Percentiles rank a stretch among this genome's conserved stretches.
These are phyloP conservation scores for Netelia virgata DNA, from an alignment of 2,888 invertebrate species.

Conservation along the genomic window DNA sequence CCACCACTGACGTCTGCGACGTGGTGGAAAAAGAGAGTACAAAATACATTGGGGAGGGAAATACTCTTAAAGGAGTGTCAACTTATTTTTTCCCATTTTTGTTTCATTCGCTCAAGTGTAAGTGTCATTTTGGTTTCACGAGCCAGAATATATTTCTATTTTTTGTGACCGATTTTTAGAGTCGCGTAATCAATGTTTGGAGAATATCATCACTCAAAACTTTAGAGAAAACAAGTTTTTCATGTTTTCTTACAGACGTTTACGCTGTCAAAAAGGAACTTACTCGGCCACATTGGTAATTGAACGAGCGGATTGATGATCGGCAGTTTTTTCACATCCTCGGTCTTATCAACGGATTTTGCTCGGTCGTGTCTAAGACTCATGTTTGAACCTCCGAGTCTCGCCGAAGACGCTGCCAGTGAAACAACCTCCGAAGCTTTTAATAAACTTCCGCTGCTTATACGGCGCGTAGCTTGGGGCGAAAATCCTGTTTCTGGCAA, in stretches of 20 bases:
- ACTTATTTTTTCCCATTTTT: no score
- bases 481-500: slow-evolving; percentile 88
- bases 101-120: no score
- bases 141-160: no score
- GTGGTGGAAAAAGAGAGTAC: neutral
- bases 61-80: no score
- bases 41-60: neutral
- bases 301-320: slow-evolving; percentile 96
- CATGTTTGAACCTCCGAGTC: slow-evolving; percentile 83
- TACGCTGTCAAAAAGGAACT: slow-evolving; percentile 77
- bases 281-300: slow-evolving; percentile 95
- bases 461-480: slow-evolving; percentile 94
- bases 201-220: slow-evolving; percentile 13
- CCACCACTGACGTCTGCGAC: slow-evolving; percentile 89
- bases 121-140: no score
- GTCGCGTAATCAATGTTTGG: slow-evolving; percentile 7
- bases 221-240: slow-evolving; percentile 4
- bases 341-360: slow-evolving; percentile 87
- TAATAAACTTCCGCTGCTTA: slow-evolving; percentile 95
- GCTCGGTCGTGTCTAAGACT: slow-evolving; percentile 81
- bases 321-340: slow-evolving; percentile 89
- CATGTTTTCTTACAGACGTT: neutral
- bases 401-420: slow-evolving; percentile 87
- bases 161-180: neutral
- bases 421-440: slow-evolving; percentile 90